These are phyloP conservation scores for Nasonia oneida DNA, from an alignment of 2,888 invertebrate species.

Conservation along the genomic window DNA sequence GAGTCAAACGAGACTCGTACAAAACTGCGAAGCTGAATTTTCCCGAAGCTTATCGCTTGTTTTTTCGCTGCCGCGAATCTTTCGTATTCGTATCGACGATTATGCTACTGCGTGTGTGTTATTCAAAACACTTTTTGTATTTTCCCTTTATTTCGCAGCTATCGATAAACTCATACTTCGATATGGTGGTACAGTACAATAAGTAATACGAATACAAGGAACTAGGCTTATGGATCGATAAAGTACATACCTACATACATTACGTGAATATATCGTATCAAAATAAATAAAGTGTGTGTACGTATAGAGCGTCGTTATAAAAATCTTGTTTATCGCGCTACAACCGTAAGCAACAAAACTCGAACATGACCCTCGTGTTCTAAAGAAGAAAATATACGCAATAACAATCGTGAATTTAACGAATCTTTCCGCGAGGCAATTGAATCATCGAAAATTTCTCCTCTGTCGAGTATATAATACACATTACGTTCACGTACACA, in stretches of 20 bases:
- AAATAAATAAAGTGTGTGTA: no score
- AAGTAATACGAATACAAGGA: neutral
- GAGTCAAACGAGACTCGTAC: neutral
- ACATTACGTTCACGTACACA: neutral
- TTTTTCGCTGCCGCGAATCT: neutral
- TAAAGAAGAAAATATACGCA: neutral
- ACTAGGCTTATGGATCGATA: neutral
- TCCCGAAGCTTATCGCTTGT: neutral
- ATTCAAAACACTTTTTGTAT: neutral
- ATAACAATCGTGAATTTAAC: neutral
- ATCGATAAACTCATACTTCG: neutral
- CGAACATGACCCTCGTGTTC: neutral
- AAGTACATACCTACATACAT: no score
- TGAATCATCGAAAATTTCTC: conserved; percentile 17
- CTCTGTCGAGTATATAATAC: neutral
- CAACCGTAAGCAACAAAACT: neutral
- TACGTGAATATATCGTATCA: no score
- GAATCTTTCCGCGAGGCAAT: neutral
- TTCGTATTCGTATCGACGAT: neutral
- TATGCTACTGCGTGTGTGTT: neutral
- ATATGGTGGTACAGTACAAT: neutral
- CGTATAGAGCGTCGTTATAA: neutral
- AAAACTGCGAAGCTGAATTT: neutral
- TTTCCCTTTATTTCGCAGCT: neutral
- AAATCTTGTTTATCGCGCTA: neutral